These are phyloP conservation scores for Ibidorhyncha struthersii DNA, from an alignment of 2,113 vertebrate species.

Conservation along the genomic window DNA sequence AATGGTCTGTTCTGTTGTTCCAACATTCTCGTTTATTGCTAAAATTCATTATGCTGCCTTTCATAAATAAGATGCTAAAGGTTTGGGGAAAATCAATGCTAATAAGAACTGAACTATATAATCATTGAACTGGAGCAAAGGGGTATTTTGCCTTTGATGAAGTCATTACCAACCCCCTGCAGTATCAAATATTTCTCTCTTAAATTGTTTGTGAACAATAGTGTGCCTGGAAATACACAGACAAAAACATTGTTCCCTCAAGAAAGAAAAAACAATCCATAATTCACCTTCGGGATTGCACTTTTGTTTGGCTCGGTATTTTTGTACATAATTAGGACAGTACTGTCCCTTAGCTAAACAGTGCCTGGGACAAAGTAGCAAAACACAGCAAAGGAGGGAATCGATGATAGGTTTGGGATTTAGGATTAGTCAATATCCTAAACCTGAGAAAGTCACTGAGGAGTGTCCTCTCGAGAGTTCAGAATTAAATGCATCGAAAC, in stretches of 20 bases:
- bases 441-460: background rate
- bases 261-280: background rate
- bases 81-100: conserved; percentile 9
- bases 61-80: conserved; percentile 16
- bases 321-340: background rate
- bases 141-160: conserved; percentile 10
- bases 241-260: background rate
- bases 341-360: background rate
- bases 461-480: background rate
- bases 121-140: conserved; percentile 3
- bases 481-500: background rate
- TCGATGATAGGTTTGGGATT: background rate
- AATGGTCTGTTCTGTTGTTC: background rate
- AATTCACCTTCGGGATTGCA: background rate
- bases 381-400: background rate
- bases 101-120: background rate
- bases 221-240: background rate
- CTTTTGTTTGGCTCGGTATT: background rate
- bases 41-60: background rate
- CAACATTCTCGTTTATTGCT: background rate
- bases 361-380: background rate
- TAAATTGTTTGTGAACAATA: background rate
- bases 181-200: conserved; percentile 3
- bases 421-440: background rate
- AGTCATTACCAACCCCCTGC: background rate